Evolutionary conservation across 2,888 invertebrate species (phyloP).

Genomic region (Acleris literana): DNA sequence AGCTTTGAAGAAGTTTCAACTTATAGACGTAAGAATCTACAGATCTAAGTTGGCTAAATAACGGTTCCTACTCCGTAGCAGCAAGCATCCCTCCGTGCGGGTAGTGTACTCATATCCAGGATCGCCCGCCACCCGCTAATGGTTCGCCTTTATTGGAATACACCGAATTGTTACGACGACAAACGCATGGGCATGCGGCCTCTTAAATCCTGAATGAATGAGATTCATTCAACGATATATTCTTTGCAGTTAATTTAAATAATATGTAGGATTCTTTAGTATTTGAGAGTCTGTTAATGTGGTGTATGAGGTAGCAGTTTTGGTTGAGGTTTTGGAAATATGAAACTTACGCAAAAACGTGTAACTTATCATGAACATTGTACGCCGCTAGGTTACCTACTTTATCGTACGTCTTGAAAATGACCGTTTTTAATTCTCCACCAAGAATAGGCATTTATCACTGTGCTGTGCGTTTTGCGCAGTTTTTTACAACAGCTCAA

Average conservation of each 20-base stretch:
- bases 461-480: no score
- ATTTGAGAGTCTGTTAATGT: neutral
- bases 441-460: no score
- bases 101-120: constrained; percentile 65
- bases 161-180: constrained; percentile 67
- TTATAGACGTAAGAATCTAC: no score
- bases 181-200: constrained; percentile 40
- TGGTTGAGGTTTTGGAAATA: no score
- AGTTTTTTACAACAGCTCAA: no score
- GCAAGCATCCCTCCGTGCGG: constrained; percentile 45
- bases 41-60: neutral
- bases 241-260: constrained; percentile 7
- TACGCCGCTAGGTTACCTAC: no score
- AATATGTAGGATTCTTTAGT: neutral
- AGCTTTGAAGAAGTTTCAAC: no score
- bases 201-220: constrained; percentile 31
- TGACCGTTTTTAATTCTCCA: no score
- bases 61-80: constrained; percentile 49
- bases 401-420: no score
- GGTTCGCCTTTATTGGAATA: constrained; percentile 79
- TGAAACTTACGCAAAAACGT: no score
- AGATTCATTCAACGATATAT: constrained; percentile 22
- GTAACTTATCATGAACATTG: no score
- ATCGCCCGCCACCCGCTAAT: constrained; percentile 61
- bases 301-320: no score